phyloP scores from a whole-genome alignment of 2,888 invertebrate genomes.

The Sinodicranocentrus sp. region DNA sequence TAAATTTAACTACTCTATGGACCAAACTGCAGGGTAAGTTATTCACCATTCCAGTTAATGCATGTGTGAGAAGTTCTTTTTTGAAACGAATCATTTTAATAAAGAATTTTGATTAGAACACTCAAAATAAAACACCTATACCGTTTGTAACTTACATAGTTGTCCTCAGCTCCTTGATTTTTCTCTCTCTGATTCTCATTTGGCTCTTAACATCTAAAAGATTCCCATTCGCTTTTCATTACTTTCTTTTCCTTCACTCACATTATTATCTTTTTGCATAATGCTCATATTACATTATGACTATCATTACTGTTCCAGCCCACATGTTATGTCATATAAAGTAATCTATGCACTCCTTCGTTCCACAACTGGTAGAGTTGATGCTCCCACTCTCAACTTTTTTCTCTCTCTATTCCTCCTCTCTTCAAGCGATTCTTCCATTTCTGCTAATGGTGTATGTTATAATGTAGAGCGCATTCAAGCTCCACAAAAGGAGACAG shows the following conservation, averaged over 20 bases:
- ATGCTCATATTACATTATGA: conserved; percentile 33
- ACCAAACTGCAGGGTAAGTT: too few relatives aligned
- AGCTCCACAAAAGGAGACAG: background rate
- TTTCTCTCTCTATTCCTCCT: background rate
- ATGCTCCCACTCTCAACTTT: conserved; percentile 13
- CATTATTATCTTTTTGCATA: conserved; percentile 32
- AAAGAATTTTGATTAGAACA: background rate
- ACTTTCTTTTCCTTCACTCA: conserved; percentile 19
- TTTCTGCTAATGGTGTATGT: conserved; percentile 26
- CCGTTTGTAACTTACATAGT: background rate
- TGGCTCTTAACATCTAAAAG: background rate
- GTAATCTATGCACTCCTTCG: too few relatives aligned
- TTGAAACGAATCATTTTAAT: too few relatives aligned
- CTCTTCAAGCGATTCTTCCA: conserved; percentile 22
- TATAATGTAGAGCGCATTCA: background rate
- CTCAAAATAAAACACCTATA: too few relatives aligned
- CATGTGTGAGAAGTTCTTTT: too few relatives aligned
- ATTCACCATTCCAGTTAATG: too few relatives aligned
- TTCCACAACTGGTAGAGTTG: too few relatives aligned
- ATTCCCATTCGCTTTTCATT: conserved; percentile 33
- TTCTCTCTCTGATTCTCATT: conserved; percentile 12
- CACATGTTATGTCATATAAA: too few relatives aligned
- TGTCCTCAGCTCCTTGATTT: background rate
- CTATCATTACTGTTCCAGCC: conserved; percentile 15
- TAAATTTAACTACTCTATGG: too few relatives aligned